Conservation (phyloP, 2,113 vertebrate genomes). For the Alaudala cheleensis region DNA sequence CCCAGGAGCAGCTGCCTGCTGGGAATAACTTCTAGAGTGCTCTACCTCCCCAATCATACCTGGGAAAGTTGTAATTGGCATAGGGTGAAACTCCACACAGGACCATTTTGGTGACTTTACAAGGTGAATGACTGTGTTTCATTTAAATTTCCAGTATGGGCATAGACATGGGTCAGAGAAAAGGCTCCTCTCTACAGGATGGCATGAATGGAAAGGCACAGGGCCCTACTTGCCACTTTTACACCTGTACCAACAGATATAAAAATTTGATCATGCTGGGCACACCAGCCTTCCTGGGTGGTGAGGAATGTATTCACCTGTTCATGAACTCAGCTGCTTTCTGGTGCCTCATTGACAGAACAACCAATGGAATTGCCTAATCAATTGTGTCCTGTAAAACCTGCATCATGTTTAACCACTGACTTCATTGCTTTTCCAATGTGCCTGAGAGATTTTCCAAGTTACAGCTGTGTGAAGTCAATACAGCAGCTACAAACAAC, state of each 20-base stretch:
- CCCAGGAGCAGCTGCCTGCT: background rate
- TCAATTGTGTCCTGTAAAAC: background rate
- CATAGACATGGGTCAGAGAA: rapidly evolving
- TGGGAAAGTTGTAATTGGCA: background rate
- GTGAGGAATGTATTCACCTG: background rate
- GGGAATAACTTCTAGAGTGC: background rate
- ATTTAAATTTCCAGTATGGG: background rate
- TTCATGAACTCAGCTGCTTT: background rate
- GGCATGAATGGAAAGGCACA: background rate
- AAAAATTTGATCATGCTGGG: too few species aligned
- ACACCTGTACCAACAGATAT: background rate
- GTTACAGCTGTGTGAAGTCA: background rate
- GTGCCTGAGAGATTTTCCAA: background rate
- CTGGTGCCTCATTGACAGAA: background rate
- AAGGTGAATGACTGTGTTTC: background rate
- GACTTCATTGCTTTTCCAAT: background rate
- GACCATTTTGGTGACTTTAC: rapidly evolving
- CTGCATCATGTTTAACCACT: background rate
- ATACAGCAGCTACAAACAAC: background rate
- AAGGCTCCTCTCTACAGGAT: background rate
- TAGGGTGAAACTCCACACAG: background rate
- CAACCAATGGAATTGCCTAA: background rate
- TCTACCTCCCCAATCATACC: background rate
- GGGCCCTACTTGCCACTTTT: background rate
- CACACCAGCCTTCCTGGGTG: background rate